phyloP scores from a whole-genome alignment of 2,888 invertebrate species.

The Abscondita cerata region DNA sequence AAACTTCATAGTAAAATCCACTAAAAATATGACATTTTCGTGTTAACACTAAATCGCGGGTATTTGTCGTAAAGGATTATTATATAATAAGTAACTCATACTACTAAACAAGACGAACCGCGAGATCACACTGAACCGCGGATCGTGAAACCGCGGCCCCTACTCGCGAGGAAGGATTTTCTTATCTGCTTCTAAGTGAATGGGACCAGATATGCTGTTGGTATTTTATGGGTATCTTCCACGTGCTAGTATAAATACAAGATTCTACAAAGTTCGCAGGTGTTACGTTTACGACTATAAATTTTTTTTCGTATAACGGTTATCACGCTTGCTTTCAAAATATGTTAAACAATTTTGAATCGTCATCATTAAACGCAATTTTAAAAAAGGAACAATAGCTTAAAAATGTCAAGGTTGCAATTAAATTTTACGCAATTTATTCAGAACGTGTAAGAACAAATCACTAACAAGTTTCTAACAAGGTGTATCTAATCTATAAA shows the following conservation, averaged over 20 bases:
- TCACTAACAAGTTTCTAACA: no score
- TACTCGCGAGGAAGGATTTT: constrained; percentile 35
- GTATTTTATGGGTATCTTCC: constrained; percentile 32
- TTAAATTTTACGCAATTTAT: no score
- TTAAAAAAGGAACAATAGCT: no score
- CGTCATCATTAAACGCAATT: no score
- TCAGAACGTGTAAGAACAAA: no score
- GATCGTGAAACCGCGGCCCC: constrained; percentile 29
- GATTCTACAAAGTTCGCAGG: constrained; percentile 23
- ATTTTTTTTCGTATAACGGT: neutral
- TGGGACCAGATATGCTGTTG: constrained; percentile 30
- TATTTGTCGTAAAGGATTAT: constrained; percentile 6
- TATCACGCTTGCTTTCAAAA: no score
- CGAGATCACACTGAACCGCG: constrained; percentile 34
- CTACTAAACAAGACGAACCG: constrained; percentile 24
- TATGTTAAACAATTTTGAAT: no score
- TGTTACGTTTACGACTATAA: constrained; percentile 19
- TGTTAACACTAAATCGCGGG: constrained; percentile 2
- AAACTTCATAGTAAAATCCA: constrained; percentile 24
- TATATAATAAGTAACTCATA: constrained; percentile 16
- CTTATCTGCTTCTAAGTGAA: constrained; percentile 30
- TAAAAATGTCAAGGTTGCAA: no score
- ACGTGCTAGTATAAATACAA: constrained; percentile 26
- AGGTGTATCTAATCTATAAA: no score
- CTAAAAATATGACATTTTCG: constrained; percentile 4